phyloP scores from a whole-genome alignment of 2,888 invertebrate genomes.

The Mayetiola destructor region DNA sequence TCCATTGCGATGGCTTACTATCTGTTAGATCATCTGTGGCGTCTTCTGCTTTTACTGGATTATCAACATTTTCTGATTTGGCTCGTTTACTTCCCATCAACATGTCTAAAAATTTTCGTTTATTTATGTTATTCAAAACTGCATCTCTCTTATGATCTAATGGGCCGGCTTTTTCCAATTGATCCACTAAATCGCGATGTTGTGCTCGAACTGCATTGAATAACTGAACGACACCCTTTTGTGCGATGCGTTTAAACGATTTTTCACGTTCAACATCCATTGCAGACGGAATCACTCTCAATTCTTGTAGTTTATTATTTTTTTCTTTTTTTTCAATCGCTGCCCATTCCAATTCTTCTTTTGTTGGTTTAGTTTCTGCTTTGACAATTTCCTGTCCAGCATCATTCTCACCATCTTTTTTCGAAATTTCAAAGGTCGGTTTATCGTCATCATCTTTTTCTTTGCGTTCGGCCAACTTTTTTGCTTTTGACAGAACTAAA shows the following conservation, averaged over 20 bases:
- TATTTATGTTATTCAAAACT: slow-evolving; percentile 53
- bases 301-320: slow-evolving; percentile 36
- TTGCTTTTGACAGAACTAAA: slow-evolving; percentile 64
- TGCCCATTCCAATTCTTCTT: slow-evolving; percentile 21
- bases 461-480: slow-evolving; percentile 46
- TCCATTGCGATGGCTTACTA: slow-evolving; percentile 39
- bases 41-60: slow-evolving; percentile 38
- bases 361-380: slow-evolving; percentile 34
- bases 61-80: slow-evolving; percentile 38
- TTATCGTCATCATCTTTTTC: slow-evolving; percentile 37
- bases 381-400: background rate
- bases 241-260: slow-evolving; percentile 66
- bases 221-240: slow-evolving; percentile 81
- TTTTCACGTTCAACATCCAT: slow-evolving; percentile 65
- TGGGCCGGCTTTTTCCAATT: slow-evolving; percentile 55
- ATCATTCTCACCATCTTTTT: slow-evolving; percentile 29
- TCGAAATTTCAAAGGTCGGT: slow-evolving; percentile 52
- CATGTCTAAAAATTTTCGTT: slow-evolving; percentile 60
- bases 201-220: slow-evolving; percentile 83
- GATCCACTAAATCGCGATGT: slow-evolving; percentile 58
- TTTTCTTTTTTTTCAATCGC: slow-evolving; percentile 16
- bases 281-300: slow-evolving; percentile 60
- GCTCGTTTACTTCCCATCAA: slow-evolving; percentile 51
- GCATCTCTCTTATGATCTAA: slow-evolving; percentile 66
- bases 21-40: slow-evolving; percentile 35